Conservation (phyloP, 1,140 invertebrate species). For the Coptotermes formosanus region DNA sequence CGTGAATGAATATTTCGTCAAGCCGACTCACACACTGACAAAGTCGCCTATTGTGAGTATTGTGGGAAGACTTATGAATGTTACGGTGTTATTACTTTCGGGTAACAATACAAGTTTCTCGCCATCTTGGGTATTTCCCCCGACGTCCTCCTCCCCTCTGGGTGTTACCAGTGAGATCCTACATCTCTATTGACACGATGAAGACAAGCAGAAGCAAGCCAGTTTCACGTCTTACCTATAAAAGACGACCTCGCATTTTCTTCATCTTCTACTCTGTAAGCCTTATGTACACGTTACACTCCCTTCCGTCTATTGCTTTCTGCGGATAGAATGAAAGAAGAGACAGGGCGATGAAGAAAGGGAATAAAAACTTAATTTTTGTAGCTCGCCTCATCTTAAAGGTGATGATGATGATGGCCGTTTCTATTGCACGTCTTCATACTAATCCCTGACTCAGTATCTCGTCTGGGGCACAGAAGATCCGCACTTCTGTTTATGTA, state of each 20-base stretch:
- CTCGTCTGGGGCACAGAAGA: not conserved
- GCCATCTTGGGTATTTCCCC: too few species aligned
- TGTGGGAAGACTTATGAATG: too few species aligned
- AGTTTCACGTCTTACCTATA: not conserved
- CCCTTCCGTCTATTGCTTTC: slow-evolving; percentile 7
- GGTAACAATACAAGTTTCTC: too few species aligned
- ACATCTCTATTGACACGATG: not conserved
- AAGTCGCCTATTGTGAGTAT: too few species aligned
- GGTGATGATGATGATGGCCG: not conserved
- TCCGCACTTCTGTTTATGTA: too few species aligned
- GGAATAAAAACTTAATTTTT: not conserved
- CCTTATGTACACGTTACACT: not conserved
- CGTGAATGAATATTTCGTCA: too few species aligned
- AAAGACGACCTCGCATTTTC: not conserved
- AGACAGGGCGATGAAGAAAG: not conserved
- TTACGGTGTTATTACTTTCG: too few species aligned
- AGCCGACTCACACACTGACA: too few species aligned
- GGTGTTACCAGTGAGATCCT: too few species aligned
- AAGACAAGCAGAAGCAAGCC: not conserved
- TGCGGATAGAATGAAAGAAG: not conserved
- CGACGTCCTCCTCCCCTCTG: too few species aligned
- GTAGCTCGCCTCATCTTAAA: not conserved
- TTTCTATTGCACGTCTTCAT: not conserved
- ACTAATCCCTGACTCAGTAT: not conserved
- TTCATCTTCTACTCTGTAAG: not conserved